Evolutionary conservation across 1,140 invertebrate genomes (phyloP).

Genomic region (Papilio polyxenes): DNA sequence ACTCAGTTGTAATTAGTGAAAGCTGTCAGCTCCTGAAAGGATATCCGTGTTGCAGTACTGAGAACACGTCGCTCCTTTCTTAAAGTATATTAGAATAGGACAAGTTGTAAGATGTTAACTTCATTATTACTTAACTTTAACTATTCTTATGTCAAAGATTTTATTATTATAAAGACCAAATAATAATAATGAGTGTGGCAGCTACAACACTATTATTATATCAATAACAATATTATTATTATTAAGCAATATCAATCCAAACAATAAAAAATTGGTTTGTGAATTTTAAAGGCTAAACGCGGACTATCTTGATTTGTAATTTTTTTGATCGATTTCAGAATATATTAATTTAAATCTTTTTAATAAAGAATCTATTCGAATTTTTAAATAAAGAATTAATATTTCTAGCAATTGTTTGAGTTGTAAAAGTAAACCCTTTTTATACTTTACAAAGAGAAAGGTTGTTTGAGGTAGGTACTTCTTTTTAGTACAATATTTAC

Average conservation of each 20-base stretch:
- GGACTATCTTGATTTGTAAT: too few species aligned
- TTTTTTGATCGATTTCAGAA: neutral
- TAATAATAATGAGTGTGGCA: too few species aligned
- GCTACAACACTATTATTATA: too few species aligned
- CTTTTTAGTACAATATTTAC: slow-evolving; percentile 14
- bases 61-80: neutral
- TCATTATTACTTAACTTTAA: too few species aligned
- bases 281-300: too few species aligned
- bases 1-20: neutral
- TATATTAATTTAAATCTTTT: neutral
- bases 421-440: neutral
- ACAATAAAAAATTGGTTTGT: too few species aligned
- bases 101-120: too few species aligned
- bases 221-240: too few species aligned
- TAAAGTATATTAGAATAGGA: too few species aligned
- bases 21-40: neutral
- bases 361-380: neutral
- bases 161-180: too few species aligned
- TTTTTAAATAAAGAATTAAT: neutral
- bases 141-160: too few species aligned
- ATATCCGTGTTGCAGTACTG: neutral
- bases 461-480: neutral
- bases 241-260: too few species aligned
- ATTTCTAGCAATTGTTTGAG: neutral
- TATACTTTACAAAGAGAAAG: slow-evolving; percentile 12